Evolutionary conservation across 2,888 invertebrate species (phyloP), one percentile per base, ranked within the genome.

Genomic region (Toxonevra muliebris): DNA sequence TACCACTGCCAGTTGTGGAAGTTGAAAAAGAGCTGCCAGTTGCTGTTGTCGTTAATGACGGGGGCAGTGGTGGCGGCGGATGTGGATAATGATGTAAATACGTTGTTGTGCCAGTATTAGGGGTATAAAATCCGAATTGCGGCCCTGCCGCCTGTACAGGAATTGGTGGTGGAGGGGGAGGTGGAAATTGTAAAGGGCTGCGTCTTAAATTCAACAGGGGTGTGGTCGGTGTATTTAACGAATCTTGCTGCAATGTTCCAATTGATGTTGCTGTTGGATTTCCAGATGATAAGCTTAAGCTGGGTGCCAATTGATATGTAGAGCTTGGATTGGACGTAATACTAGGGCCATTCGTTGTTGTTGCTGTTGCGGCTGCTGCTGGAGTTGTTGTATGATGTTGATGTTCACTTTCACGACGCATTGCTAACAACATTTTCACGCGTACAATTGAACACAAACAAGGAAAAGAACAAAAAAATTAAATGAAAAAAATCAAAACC

Each of bases 371-470:
- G 42, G 65, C 40, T 58, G 65, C 55, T 61, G 64, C 59, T 55
- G 70, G 48, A 66, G 66, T 57, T 59, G 65, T 50, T 66, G 71
- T 55, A 40, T 72, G 13, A 57, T 73, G 63, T 55, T 77, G 77
- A 87, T 88, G 88, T 87, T 89, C 90, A 88, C 89, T 90, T 89
- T 90, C 90, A 86, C 90, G 90, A 87, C 91, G 90, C 91, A 91
- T 92, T 87, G 91, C 89, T 88, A 91, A 88, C 89, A 89, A 82
- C 84, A 84, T 84, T 79, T 83, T 84, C 76, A 75, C 72, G 70
- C 68, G 72, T 61, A 69, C 73, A 65, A 55, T 52, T 19, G 58
- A 65, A 45, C 13, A 61, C 40, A 66, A 69, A 65, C 59, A 5
- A 17, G 59, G 61, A 43, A 69, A 69, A 13, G 54, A 59, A 63